A percentile compares a stretch with the other conserved stretches of the same genome.
Evolutionary conservation across 2,888 invertebrate genomes (phyloP).

Genomic region (Allygus modestus): DNA sequence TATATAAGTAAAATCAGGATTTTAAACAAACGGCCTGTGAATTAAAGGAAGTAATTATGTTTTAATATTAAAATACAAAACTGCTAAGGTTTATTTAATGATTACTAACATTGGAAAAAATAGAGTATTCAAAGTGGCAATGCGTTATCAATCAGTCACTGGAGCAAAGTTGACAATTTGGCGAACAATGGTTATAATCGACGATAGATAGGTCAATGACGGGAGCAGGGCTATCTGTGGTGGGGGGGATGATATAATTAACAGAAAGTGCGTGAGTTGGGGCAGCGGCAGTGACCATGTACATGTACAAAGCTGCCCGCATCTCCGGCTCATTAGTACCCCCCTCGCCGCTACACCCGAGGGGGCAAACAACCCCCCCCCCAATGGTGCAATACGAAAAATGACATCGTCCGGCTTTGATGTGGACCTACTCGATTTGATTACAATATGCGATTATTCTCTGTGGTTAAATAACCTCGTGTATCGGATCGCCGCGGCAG

Average conservation of each 20-base stretch:
- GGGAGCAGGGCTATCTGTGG: not conserved
- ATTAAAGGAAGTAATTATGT: too few relatives aligned
- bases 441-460: constrained; percentile 24
- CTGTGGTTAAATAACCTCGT: constrained; percentile 1
- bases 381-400: not conserved
- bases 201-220: not conserved
- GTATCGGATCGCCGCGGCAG: not conserved
- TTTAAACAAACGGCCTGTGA: too few relatives aligned
- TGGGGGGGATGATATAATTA: constrained; percentile 18
- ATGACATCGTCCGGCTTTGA: constrained; percentile 34
- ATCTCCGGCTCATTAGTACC: constrained; percentile 30
- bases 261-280: constrained; percentile 25
- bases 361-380: constrained; percentile 38
- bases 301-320: constrained; percentile 42
- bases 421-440: constrained; percentile 32
- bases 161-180: constrained; percentile 10
- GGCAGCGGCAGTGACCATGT: constrained; percentile 1
- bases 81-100: too few relatives aligned
- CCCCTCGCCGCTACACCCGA: not conserved
- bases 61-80: too few relatives aligned
- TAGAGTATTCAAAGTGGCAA: not conserved
- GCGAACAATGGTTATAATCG: constrained; percentile 16
- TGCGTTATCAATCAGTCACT: not conserved
- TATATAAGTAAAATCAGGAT: too few relatives aligned
- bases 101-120: not conserved